These are phyloP conservation scores for Amphiprion percula DNA, from an alignment of 2,113 vertebrate species.

Conservation along the genomic window DNA sequence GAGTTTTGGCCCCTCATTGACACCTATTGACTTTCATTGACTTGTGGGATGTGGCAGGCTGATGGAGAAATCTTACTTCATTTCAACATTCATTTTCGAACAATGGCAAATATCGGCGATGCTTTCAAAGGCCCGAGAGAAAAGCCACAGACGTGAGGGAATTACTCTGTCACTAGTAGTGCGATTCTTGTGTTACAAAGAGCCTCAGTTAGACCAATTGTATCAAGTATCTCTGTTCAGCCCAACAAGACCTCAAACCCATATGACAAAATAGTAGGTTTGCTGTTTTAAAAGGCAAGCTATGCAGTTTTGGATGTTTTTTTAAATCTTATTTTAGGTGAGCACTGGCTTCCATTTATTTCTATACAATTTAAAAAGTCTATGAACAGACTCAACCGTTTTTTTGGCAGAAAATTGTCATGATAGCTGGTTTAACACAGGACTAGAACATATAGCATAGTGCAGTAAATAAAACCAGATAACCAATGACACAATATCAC, in stretches of 20 bases:
- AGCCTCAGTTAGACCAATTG: neutral
- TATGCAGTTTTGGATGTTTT: too few relatives aligned
- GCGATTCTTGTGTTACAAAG: neutral
- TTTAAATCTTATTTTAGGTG: neutral
- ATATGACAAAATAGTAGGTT: neutral
- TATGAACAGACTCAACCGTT: too few relatives aligned
- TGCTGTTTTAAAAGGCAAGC: neutral
- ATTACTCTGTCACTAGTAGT: neutral
- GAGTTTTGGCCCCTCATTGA: constrained; percentile 64
- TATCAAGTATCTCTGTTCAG: neutral
- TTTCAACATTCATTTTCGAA: constrained; percentile 35
- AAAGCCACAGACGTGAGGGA: neutral
- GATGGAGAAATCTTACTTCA: constrained; percentile 28
- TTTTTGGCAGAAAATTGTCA: neutral
- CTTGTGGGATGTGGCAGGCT: constrained; percentile 34
- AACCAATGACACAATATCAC: neutral
- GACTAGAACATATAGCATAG: neutral
- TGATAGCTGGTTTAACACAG: neutral
- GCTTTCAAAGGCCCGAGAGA: neutral
- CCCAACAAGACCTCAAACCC: neutral
- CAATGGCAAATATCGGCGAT: constrained; percentile 12
- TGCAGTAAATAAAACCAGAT: too few relatives aligned
- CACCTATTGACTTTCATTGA: constrained; percentile 70
- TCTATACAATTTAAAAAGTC: neutral
- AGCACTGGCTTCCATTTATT: neutral